Base-by-base conservation (phyloP, 2,888 invertebrate species). In the Xanthorhoe designata region DNA sequence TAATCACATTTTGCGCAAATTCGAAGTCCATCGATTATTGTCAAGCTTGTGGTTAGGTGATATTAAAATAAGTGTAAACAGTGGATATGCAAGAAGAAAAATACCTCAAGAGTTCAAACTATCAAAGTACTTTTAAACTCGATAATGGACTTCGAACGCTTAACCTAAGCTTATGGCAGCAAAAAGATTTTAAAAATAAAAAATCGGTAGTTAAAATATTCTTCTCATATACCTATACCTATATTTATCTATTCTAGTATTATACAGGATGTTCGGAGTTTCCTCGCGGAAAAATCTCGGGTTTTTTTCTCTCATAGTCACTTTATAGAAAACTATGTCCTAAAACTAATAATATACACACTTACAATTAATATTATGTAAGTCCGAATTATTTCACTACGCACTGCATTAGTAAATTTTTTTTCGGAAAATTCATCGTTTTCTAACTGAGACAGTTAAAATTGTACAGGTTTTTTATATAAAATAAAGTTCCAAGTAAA, bases 121-220 rank as follows among this genome's bases (percentile, higher is more conserved):
- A 65, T 66, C 64, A 71, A 62, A 67, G 62, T 57, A 59, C 63
- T 62, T 63, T 66, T 59, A 13, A 50, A 4, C 64, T 70, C 68
- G 62, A 63, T 61, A 84, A 81, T 82, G 84, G 82, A 84, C 87
- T 81, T 77, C 80, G 78, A 78, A 83, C 32, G 8, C 68, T 77
- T 76, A 81, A 76, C 74, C 84, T 86, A 87, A 77, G 84, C 86
- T 85, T 89, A 90, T 90, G 90, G 90, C 91, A 90, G 90, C 88
- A 83, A 85, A 80, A 84, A 81, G 55, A 60, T 42, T 19, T 49
- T 50, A 42, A 59, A 63, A 81, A 76, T 77, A 74, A 75, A 73
- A 73, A 73, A 76, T 76, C 74, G 67, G 78, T 83, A 81, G 79
- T 83, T 90, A 92, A 91, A 92, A 92, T 91, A 91, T 92, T 87